A percentile compares a stretch with the other conserved stretches of the same genome.
These are phyloP conservation scores for Sphyrna mokarran DNA, from an alignment of 2,113 vertebrate species.

Conservation along the genomic window DNA sequence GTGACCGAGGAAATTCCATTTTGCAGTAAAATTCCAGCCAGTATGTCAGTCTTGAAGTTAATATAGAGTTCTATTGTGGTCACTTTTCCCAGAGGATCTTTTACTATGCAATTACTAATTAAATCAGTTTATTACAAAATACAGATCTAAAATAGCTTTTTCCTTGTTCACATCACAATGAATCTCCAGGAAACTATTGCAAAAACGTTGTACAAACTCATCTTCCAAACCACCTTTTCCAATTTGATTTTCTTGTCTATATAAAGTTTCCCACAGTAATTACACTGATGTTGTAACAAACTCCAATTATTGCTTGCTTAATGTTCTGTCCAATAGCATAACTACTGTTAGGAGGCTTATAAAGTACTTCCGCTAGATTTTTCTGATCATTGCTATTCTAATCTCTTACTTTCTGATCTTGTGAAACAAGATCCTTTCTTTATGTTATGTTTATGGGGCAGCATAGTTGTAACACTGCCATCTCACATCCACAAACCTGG, in stretches of 20 bases:
- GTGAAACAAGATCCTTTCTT: no score
- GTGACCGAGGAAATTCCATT: no score
- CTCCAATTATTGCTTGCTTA: neutral
- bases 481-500: no score
- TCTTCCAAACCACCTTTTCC: neutral
- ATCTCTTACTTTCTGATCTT: no score
- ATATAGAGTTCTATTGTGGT: neutral
- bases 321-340: neutral
- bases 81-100: no score
- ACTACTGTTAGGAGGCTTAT: neutral
- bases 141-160: no score
- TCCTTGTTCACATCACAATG: neutral
- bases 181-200: neutral
- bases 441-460: no score
- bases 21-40: no score
- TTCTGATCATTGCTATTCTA: neutral
- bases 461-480: no score
- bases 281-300: neutral
- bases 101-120: no score
- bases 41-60: neutral
- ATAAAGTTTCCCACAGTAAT: neutral
- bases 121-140: no score
- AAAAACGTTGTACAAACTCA: neutral
- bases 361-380: neutral
- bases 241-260: neutral